A percentile compares a stretch with the other conserved stretches of the same genome.
These are phyloP conservation scores for Accipiter badius DNA, from an alignment of 2,797 vertebrate species.

Conservation along the genomic window DNA sequence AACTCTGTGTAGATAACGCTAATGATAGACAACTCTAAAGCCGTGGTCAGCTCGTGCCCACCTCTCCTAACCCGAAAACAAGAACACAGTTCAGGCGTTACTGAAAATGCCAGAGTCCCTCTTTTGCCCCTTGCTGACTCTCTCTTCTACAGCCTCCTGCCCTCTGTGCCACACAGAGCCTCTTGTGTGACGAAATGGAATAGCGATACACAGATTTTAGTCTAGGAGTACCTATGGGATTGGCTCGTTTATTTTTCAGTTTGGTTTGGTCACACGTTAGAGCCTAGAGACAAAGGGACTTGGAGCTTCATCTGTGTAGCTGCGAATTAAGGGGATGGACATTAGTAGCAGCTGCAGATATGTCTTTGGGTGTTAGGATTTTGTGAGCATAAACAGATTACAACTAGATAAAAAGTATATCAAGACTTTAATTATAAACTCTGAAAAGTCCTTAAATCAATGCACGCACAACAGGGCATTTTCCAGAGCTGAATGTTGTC, in stretches of 20 bases:
- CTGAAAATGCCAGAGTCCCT: not conserved
- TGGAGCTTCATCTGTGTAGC: not conserved
- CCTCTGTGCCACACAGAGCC: not conserved
- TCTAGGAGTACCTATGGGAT: not conserved
- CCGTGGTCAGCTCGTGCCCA: not conserved
- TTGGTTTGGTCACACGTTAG: not conserved
- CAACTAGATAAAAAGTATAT: not conserved
- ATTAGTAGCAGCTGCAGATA: not conserved
- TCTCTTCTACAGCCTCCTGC: not conserved
- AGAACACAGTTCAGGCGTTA: not conserved
- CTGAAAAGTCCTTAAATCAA: not conserved
- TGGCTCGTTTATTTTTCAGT: not conserved
- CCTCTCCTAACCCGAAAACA: not conserved
- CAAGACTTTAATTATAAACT: not conserved
- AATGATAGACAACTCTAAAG: not conserved
- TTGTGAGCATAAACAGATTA: not conserved
- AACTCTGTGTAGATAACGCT: not conserved
- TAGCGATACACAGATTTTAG: not conserved
- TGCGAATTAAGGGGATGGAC: not conserved
- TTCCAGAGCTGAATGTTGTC: not conserved
- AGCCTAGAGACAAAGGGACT: not conserved
- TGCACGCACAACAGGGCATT: not conserved
- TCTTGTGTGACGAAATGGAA: too few relatives aligned
- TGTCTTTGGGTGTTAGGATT: not conserved
- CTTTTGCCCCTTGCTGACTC: not conserved